A percentile compares a stretch with the other conserved stretches of the same genome.
Evolutionary conservation across 30 jellyfish, hydroid and myxozoan species (phyloP).

Genomic region (Aurelia aurita): DNA sequence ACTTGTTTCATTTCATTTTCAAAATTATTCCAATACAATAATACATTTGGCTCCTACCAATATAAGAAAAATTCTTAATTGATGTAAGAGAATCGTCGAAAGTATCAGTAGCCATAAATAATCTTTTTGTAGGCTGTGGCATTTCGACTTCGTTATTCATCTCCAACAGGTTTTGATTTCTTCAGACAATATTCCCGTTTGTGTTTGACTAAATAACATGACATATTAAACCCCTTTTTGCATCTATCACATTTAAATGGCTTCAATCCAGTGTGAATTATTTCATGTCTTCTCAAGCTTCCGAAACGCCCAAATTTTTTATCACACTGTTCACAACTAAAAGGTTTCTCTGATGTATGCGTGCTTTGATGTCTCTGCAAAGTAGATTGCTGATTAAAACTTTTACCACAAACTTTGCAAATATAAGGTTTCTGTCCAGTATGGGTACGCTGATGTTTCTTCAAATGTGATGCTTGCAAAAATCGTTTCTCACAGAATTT

Average conservation of each 20-base stretch:
- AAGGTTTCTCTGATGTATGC: slow-evolving; percentile 42
- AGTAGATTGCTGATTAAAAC: slow-evolving; percentile 32
- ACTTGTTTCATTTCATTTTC: too few relatives aligned
- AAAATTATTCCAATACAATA: too few relatives aligned
- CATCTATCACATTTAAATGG: slow-evolving; percentile 45
- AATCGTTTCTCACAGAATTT: slow-evolving; percentile 44
- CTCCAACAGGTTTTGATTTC: too few relatives aligned
- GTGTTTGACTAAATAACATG: slow-evolving; percentile 31
- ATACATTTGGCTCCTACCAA: too few relatives aligned
- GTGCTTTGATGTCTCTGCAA: slow-evolving; percentile 36
- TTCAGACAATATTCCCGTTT: not conserved
- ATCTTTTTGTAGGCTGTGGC: too few relatives aligned
- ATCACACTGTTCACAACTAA: slow-evolving; percentile 48
- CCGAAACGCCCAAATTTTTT: slow-evolving; percentile 40
- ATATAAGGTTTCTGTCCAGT: slow-evolving; percentile 20
- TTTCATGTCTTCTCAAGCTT: slow-evolving; percentile 53
- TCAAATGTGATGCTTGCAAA: slow-evolving; percentile 5
- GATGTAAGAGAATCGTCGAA: too few relatives aligned
- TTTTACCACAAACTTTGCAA: slow-evolving; percentile 23
- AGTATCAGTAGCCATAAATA: too few relatives aligned
- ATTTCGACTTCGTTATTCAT: too few relatives aligned
- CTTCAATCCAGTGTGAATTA: slow-evolving; percentile 62
- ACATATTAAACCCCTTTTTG: slow-evolving; percentile 26
- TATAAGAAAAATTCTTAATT: too few relatives aligned
- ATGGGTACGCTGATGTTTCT: slow-evolving; percentile 33